Conservation (phyloP, 2,888 invertebrate species). For the Steromphala cineraria region DNA sequence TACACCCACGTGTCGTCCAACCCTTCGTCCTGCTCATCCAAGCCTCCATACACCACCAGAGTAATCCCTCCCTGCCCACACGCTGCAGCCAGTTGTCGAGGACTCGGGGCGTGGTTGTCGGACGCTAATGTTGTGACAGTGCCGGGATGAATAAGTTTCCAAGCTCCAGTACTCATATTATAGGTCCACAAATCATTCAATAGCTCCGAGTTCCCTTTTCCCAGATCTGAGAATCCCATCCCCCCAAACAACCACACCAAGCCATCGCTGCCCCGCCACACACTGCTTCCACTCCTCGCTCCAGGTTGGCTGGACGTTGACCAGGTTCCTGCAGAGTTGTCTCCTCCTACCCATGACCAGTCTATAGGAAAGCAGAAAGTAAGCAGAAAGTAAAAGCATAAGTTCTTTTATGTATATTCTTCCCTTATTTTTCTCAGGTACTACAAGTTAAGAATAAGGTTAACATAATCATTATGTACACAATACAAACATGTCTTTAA, state of each 20-base stretch:
- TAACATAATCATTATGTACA: no score
- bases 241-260: constrained; percentile 65
- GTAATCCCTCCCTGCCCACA: constrained; percentile 52
- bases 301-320: constrained; percentile 42
- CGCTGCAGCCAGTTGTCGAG: constrained; percentile 53
- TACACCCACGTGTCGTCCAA: constrained; percentile 65
- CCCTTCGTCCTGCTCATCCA: constrained; percentile 43
- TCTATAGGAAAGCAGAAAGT: neutral
- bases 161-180: constrained; percentile 34
- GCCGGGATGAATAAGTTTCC: constrained; percentile 51
- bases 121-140: constrained; percentile 23
- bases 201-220: constrained; percentile 39
- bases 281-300: constrained; percentile 55
- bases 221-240: constrained; percentile 36
- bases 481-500: no score
- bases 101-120: constrained; percentile 33
- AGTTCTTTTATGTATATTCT: no score
- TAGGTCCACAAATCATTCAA: constrained; percentile 63
- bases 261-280: constrained; percentile 47
- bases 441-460: no score
- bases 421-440: no score
- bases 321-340: neutral
- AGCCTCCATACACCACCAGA: constrained; percentile 64
- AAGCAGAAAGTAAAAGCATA: no score
- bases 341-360: neutral